Base-by-base conservation (phyloP, 2,113 vertebrate genomes). In the Thunnus thynnus region DNA sequence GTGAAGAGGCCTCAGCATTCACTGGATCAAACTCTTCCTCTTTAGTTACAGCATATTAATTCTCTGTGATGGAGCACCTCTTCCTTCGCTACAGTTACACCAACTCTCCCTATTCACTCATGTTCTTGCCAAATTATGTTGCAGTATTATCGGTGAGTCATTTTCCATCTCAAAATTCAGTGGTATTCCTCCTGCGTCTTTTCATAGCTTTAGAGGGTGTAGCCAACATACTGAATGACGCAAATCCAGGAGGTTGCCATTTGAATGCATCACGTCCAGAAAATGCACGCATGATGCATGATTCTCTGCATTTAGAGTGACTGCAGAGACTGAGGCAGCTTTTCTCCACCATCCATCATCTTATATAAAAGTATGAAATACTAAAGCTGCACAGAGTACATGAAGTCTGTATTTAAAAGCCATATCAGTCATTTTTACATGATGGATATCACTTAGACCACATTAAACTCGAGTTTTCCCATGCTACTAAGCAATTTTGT, bases 201-300 rank as follows among this genome's bases (percentile, higher is more conserved):
- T 50, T 47, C 64, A 64, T 74, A 56, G 52, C 56, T 80, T 3
- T 61, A 0, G n/a, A 75, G 51, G 73, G 73, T 76, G 73, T 81
- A 78, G 71, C 67, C 50, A 81, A 44, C 65, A 46, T 17, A 5
- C 16, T 32, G 17, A 32, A 17, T 32, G 2, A 70, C 1, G n/a
- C 70, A 64, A 63, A 57, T 77, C 52, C 66, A 60, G 44, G 48
- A 63, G 36, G 64, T 27, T 72, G 18, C 56, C 16, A 52, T 58
- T 10, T 50, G 61, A 25, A 12, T 1, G 9, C 13, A 48, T 72
- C 51, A 30, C 5, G 1, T 16, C 13, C 69, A 17, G 25, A 48
- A 50, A 69, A 77, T 30, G 27, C 27, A 4, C 27, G 27, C 46
- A 62, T 46, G 46, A 2, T 32, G 11, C 55, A 50, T 51, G n/a